Base-by-base conservation (phyloP, 2,113 vertebrate genomes). In the Otis tarda region DNA sequence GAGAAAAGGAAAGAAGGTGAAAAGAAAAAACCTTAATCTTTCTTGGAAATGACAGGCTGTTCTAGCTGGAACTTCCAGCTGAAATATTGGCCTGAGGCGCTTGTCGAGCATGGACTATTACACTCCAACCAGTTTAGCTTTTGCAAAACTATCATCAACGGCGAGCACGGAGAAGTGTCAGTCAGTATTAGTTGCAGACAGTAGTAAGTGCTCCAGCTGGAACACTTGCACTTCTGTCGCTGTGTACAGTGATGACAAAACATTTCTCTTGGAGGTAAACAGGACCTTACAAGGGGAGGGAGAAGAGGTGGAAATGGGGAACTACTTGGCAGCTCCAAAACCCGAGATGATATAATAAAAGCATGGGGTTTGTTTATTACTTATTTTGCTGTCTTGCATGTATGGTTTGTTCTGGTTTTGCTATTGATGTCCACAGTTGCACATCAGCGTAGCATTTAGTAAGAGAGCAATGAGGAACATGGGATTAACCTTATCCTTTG, bases 301-400 rank as follows among this genome's bases (percentile, higher is more conserved):
- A 55, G 21, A 27, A 59, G 35, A 64, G 30, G 30, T 52, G 24
- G 15, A 14, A 24, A 16, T 18, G 17, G 17, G 9, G 24, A 56
- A 47, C 35, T 60, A 21, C 37, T 22, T 33, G 5, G 30, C 30
- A 65, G 35, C 10, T 14, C 27, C 6, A 1, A n/a, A 60, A 5
- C 28, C 12, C 49, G 20, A 14, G 17, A 7, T 60, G 6, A 4
- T 53, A 14, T 47, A 76, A 55, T 45, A 39, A 71, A 79, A 67
- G 4, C 7, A 7, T 33, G 1, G 6, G 6, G 6, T 0, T 37
- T 37, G 4, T 5, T 4, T 33, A 24, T 63, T 4, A 0, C 12
- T 3, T 63, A 0, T 33, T 90, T 88, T 80, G 16, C 10, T 59
- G 1, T 37, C 25, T 73, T 74, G 45, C 11, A 37, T 83, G 12